These are phyloP conservation scores for Drosophila paranaensis DNA, from an alignment of 2,888 invertebrate species.

Conservation along the genomic window DNA sequence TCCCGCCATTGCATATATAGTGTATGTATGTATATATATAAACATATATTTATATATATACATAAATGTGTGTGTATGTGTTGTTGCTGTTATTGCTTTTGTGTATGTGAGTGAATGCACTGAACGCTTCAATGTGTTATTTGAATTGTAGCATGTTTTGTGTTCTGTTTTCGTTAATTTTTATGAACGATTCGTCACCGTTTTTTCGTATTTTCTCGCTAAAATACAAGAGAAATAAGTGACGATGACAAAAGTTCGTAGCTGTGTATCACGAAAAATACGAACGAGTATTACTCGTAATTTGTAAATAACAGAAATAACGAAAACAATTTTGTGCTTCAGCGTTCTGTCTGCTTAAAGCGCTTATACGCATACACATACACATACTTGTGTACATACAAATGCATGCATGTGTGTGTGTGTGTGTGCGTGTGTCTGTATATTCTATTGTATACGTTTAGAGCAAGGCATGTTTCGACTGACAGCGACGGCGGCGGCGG, in stretches of 20 bases:
- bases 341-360: conserved; percentile 45
- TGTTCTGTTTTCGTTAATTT: conserved; percentile 53
- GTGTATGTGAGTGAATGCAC: conserved; percentile 35
- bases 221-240: conserved; percentile 36
- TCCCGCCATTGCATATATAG: conserved; percentile 61
- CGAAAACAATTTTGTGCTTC: conserved; percentile 40
- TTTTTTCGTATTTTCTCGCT: conserved; percentile 42
- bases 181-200: conserved; percentile 69
- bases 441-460: conserved; percentile 39
- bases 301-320: conserved; percentile 72
- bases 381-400: conserved; percentile 8
- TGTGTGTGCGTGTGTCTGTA: background rate
- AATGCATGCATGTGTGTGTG: background rate
- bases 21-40: conserved; percentile 1
- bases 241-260: conserved; percentile 25
- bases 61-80: background rate
- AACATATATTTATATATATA: background rate
- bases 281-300: conserved; percentile 78
- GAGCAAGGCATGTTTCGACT: conserved; percentile 36
- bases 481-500: conserved; percentile 7
- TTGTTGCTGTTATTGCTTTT: background rate
- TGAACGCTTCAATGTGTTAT: conserved; percentile 43
- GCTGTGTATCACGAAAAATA: conserved; percentile 39
- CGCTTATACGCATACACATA: conserved; percentile 30
- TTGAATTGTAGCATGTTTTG: conserved; percentile 44